Evolutionary conservation across 1,140 invertebrate genomes (phyloP), one percentile per base, ranked within the genome.

Genomic region (Hirudo medicinalis): DNA sequence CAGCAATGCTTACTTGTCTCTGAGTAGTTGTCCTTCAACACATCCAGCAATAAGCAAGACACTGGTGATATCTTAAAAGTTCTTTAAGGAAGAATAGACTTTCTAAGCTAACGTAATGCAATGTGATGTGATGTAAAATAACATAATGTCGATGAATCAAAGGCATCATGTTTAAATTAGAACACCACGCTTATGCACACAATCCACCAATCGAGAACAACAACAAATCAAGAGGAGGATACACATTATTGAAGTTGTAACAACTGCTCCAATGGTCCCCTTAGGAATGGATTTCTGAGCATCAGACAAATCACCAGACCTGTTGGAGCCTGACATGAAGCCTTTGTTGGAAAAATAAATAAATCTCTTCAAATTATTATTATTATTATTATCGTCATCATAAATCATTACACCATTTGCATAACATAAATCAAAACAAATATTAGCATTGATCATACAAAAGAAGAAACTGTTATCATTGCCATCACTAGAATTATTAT

Each of bases 291-390:
- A 97, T 81, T 91, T 94, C 82, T 97, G 94, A 53, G 94, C 95
- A 84, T 99, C 94, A 32, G 91, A 91, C 75, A 99, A 85, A 82
- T 99, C 97, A 75, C 97, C 97, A 22, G 94, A 97, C 74, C 97
- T 87, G 83, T 99, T 99, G 0, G 94, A 98, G 17, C 97, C 96
- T 76, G 97, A 97, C 94, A 99, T 97, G 73, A 99, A 99, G 79
- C 94, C 92, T 94, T 22, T 29, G 17, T 25, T 32, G n/a, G 13
- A 69, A 36, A 32, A 27, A 40, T 40, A 32, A 13, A 25, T 6
- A 20, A 68, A 11, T 19, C 3, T n/a, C 36, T 68, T 68, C 11
- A 68, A 68, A 22, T 40, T 40, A 49, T 49, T 0, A 49, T 15
- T 49, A 49, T 40, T 40, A 49, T 49, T 13, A 49, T 13, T 8